Conservation (phyloP, 2,797 vertebrate genomes). For the Sebastes iracundus region DNA sequence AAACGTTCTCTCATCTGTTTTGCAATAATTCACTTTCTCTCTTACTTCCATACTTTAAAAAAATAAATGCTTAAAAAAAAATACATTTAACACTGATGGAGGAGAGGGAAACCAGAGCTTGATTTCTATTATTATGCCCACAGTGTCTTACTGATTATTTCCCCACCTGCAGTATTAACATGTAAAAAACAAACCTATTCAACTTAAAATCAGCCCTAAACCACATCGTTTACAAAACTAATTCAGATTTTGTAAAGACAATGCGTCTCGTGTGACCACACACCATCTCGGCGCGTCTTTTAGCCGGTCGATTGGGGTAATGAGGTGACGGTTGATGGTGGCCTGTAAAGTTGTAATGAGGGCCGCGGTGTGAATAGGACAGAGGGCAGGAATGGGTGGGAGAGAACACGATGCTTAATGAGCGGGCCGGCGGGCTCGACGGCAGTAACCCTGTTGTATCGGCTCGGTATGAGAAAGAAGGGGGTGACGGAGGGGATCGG, state of each 20-base stretch:
- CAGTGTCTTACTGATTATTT: not conserved
- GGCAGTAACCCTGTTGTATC: conserved; percentile 72
- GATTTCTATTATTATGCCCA: not conserved
- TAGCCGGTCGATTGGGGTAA: conserved; percentile 55
- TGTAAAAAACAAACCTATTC: not conserved
- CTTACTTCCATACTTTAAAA: not conserved
- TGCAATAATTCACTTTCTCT: not conserved
- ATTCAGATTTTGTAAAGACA: conserved; percentile 35
- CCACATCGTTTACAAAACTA: not conserved
- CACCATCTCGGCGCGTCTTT: conserved; percentile 37
- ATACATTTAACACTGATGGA: not conserved
- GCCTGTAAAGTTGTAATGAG: conserved; percentile 79
- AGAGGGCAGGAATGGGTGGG: conserved; percentile 70
- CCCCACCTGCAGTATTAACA: not conserved
- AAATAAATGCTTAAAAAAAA: not conserved
- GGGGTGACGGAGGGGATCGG: conserved; percentile 64
- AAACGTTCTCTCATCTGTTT: not conserved
- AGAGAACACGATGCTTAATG: conserved; percentile 78
- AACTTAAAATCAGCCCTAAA: not conserved
- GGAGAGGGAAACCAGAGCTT: not conserved
- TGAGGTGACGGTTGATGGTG: conserved; percentile 70
- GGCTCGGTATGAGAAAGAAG: conserved; percentile 51
- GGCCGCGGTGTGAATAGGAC: conserved; percentile 61
- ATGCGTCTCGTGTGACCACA: conserved; percentile 41
- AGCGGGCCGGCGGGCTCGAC: conserved; percentile 68